Conservation (phyloP, 2,113 vertebrate species). For the Eublepharis macularius region DNA sequence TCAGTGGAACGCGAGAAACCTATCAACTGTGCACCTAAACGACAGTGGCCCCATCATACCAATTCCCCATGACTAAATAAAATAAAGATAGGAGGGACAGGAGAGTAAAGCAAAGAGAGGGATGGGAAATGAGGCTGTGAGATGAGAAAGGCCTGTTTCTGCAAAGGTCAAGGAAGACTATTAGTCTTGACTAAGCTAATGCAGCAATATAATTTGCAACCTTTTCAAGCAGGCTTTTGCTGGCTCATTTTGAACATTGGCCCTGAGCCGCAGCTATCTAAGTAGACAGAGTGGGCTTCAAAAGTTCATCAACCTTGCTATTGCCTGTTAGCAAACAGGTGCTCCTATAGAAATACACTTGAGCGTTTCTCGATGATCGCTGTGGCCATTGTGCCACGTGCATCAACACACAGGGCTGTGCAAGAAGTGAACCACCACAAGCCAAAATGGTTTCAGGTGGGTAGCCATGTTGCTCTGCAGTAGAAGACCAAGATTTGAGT, state of each 20-base stretch:
- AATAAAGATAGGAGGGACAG: conserved; percentile 66
- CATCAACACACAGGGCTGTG: conserved; percentile 67
- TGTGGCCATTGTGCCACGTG: conserved; percentile 70
- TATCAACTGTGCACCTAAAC: conserved; percentile 55
- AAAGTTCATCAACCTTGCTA: conserved; percentile 77
- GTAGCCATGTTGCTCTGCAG: no score
- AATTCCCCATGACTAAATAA: conserved; percentile 66
- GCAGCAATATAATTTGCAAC: conserved; percentile 72
- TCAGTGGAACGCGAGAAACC: conserved; percentile 55
- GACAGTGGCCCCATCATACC: conserved; percentile 45
- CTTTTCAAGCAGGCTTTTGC: conserved; percentile 73
- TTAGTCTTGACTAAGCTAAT: conserved; percentile 68
- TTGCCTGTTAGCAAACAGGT: conserved; percentile 68
- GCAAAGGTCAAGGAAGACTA: conserved; percentile 65
- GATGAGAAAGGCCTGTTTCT: conserved; percentile 70
- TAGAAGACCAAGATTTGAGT: no score
- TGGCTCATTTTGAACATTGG: conserved; percentile 70
- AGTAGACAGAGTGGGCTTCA: conserved; percentile 73
- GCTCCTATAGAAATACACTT: conserved; percentile 72
- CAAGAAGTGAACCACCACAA: conserved; percentile 73
- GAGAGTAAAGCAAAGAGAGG: conserved; percentile 62
- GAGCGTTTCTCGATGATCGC: conserved; percentile 77
- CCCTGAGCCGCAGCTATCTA: conserved; percentile 75
- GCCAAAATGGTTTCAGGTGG: conserved; percentile 48
- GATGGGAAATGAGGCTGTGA: conserved; percentile 74